Evolutionary conservation across 2,113 vertebrate species (phyloP), one percentile per base, ranked within the genome.

Genomic region (Xenopus laevis): DNA sequence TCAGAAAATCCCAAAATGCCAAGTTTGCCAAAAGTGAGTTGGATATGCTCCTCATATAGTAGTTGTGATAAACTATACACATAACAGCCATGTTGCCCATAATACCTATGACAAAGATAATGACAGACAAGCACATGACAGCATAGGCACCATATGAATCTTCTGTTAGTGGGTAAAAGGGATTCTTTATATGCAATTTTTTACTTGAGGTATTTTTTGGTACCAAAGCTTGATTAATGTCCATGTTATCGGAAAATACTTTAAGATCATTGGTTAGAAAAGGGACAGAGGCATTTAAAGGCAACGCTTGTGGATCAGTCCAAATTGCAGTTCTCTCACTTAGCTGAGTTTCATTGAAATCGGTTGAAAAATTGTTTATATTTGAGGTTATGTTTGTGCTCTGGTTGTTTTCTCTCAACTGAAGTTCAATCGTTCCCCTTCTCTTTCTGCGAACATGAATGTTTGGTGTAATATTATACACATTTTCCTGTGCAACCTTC

Each of bases 41-140:
- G 76, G 97, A 99, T 85, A 98, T 95, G 86, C 95, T 99, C 85
- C 96, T 87, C 95, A 98, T 96, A 84, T 97, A 97, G 87, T 97
- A 97, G 86, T 98, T 98, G 83, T 99, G 94, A 59, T 95, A 98
- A 72, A 99, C 97, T 68, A 98, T 94, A 84, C 97, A 99, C 96
- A 98, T 96, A 80, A 98, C 89, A 3, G 95, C 93, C 84, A 99
- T 89, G 85, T 98, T 99, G 64, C 94, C 95, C 47, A 95, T 86
- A 80, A 98, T 92, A 1, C 96, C 97, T 44, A 91, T 92, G n/a
- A 86, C 87, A 78, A 99, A 98, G 79, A 99, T 91, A 71, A 96
- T 80, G 55, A 92, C 81, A 4, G 95, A 94, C 62, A 89, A 69
- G 60, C 93, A 86, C 87, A 94, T 80, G 61, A 97, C 86, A 2